phyloP scores from a whole-genome alignment of 2,888 invertebrate genomes.

The Quadroppia sp. region DNA sequence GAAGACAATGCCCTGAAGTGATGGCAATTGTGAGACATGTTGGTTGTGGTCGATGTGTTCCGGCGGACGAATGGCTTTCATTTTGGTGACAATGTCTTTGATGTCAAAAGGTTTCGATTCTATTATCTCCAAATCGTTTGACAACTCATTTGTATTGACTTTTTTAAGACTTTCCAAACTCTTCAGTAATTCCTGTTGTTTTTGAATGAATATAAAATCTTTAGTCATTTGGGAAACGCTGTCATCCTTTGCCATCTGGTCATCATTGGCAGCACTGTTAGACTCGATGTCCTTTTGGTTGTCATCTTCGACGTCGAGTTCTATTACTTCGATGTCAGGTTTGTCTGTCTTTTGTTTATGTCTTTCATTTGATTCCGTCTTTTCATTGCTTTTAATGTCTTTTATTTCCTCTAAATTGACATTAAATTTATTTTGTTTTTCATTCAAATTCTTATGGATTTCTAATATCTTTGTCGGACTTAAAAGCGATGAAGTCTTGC shows the following conservation, averaged over 20 bases:
- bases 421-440: neutral
- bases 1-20: conserved; percentile 21
- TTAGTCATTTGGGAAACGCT: neutral
- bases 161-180: conserved; percentile 38
- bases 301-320: neutral
- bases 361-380: neutral
- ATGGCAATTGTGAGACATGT: neutral
- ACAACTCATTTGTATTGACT: neutral
- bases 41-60: neutral
- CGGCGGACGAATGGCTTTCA: conserved; percentile 37
- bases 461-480: neutral
- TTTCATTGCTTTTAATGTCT: neutral
- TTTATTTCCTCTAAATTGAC: neutral
- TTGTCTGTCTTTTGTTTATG: neutral
- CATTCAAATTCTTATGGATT: neutral
- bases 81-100: conserved; percentile 27
- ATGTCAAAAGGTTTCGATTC: conserved; percentile 36
- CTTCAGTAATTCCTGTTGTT: conserved; percentile 17
- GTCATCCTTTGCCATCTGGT: no score
- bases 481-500: neutral
- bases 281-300: neutral
- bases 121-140: neutral
- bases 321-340: neutral
- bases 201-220: conserved; percentile 3
- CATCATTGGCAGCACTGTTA: neutral